phyloP scores from a whole-genome alignment of 2,797 vertebrate species.

The Hypotaenidia okinawae region DNA sequence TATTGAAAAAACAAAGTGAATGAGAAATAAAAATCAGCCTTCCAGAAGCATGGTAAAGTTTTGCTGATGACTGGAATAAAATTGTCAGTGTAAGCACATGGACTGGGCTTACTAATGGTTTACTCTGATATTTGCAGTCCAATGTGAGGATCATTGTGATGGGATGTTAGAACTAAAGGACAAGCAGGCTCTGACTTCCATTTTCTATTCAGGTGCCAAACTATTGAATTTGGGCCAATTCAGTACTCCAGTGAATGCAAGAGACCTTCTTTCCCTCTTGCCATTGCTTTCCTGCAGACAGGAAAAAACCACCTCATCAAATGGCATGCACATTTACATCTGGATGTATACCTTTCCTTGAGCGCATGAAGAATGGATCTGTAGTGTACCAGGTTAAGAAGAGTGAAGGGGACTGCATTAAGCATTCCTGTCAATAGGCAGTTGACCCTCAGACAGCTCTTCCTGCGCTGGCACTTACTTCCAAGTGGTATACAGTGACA shows the following conservation, averaged over 20 bases:
- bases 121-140: not conserved
- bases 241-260: not conserved
- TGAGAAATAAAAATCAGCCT: not conserved
- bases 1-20: not conserved
- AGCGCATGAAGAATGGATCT: not conserved
- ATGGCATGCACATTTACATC: not conserved
- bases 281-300: not conserved
- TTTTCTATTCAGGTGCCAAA: not conserved
- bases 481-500: not conserved
- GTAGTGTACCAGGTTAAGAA: not conserved
- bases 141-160: not conserved
- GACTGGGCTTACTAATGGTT: not conserved
- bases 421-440: not conserved
- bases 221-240: slow-evolving; percentile 1
- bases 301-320: not conserved
- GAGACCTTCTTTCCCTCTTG: not conserved
- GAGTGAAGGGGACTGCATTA: not conserved
- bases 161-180: not conserved
- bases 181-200: not conserved
- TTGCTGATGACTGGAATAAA: not conserved
- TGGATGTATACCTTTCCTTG: not conserved
- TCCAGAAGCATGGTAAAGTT: not conserved
- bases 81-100: not conserved
- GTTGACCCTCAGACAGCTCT: not conserved
- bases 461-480: not conserved